phyloP scores from a whole-genome alignment of 2,888 invertebrate species.

The Sminthurides aquaticus region DNA sequence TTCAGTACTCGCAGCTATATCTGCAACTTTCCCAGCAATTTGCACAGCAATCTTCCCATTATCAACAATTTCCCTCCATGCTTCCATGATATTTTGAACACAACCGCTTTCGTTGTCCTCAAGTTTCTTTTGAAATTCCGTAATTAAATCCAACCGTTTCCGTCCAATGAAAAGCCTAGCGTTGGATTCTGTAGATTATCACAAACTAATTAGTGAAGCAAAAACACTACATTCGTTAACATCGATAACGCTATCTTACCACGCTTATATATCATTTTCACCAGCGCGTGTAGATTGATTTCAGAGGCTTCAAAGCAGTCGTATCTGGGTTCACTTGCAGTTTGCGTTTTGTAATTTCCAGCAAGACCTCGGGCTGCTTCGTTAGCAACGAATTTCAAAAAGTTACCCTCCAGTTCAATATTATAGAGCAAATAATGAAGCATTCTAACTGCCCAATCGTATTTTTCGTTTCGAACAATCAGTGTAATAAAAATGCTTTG shows the following conservation, averaged over 20 bases:
- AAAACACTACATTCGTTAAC: background rate
- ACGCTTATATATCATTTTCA: conserved; percentile 37
- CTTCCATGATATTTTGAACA: conserved; percentile 25
- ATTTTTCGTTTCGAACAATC: conserved; percentile 69
- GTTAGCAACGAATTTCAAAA: conserved; percentile 67
- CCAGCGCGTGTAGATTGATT: conserved; percentile 40
- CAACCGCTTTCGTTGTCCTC: conserved; percentile 25
- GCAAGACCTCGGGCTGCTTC: conserved; percentile 49
- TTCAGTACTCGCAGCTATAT: conserved; percentile 19
- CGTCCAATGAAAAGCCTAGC: conserved; percentile 42
- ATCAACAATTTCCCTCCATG: conserved; percentile 37
- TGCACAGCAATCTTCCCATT: conserved; percentile 31
- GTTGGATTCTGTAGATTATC: conserved; percentile 34
- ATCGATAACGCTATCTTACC: conserved; percentile 20
- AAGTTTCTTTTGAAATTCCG: conserved; percentile 31
- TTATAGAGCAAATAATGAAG: conserved; percentile 65
- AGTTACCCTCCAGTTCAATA: conserved; percentile 62
- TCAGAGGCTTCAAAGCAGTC: conserved; percentile 41
- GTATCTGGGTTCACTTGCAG: conserved; percentile 37
- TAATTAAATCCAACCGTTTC: conserved; percentile 38
- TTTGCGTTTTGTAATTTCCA: conserved; percentile 41
- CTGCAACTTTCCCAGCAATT: conserved; percentile 33
- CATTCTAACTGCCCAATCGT: conserved; percentile 66
- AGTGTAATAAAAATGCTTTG: conserved; percentile 42
- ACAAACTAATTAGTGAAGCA: background rate